Evolutionary conservation across 2,888 invertebrate genomes (phyloP), one percentile per base, ranked within the genome.

Genomic region (Elysia crispata): DNA sequence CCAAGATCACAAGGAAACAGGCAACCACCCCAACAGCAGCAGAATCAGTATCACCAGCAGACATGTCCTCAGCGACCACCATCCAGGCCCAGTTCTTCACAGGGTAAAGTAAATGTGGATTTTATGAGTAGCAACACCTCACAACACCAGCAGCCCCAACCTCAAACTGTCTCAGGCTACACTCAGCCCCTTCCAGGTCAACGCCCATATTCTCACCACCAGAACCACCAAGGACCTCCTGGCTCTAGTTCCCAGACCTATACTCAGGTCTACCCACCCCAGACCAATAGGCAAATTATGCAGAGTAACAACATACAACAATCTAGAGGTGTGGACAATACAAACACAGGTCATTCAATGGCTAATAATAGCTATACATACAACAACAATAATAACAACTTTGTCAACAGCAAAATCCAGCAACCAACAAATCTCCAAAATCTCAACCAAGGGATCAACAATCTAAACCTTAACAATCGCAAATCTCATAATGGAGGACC

Each of bases 181-280:
- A 79, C 13, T 25, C 76, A 75, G 25, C 76, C 76, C 49, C 66
- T 80, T 23, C 76, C 76, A 31, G 80, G 64, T 41, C 30, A 80
- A 18, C 69, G 60, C 49, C 20, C n/a, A 1, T 13, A 70, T 15
- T 6, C 20, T 33, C 20, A 70, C 70, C 49, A 70, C n/a, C 70
- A 70, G 41, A n/a, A 15, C 41, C 70, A 1, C 18, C 70, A 20
- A 5, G 41, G 20, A 33, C n/a, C 25, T 11, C 41, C 33, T 6
- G 20, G 20, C 1, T 1, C 18, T 33, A 31, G 5, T 20, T 11
- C 33, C 6, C 33, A n/a, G 18, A 41, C n/a, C 41, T 33, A 30
- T n/a, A 30, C 8, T 41, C 20, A 18, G 23, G 66, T 28, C 28
- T 30, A n/a, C 20, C 25, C 30, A 23, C 66, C 66, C 30, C 66